Conservation (phyloP, 2,888 invertebrate species). For the Apodemia hepburni region DNA sequence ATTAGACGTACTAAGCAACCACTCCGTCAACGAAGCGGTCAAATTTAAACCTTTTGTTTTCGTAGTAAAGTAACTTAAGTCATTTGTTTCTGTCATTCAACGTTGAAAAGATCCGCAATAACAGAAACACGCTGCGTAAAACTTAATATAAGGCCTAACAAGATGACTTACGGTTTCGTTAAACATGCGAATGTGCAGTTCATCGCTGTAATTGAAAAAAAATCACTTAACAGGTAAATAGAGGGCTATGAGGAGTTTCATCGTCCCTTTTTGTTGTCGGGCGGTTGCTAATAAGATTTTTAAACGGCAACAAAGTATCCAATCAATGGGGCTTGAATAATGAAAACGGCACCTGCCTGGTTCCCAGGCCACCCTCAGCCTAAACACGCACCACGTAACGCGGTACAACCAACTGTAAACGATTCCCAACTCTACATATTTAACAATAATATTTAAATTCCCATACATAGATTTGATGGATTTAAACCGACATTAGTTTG, state of each 20-base stretch:
- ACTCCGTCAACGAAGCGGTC: not conserved
- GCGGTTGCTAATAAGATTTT: conserved; percentile 78
- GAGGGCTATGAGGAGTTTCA: conserved; percentile 51
- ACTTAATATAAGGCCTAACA: conserved; percentile 68
- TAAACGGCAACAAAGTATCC: conserved; percentile 79
- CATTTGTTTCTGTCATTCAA: conserved; percentile 16
- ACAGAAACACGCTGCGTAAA: conserved; percentile 39
- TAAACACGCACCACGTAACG: conserved; percentile 65
- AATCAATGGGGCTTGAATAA: conserved; percentile 79
- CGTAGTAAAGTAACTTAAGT: not conserved
- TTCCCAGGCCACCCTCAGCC: conserved; percentile 67
- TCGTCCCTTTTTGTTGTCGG: conserved; percentile 63
- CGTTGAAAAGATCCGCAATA: conserved; percentile 36
- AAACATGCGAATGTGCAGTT: conserved; percentile 59
- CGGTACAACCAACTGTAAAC: conserved; percentile 36
- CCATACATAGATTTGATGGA: conserved; percentile 31
- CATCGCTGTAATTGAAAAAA: conserved; percentile 77
- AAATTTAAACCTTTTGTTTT: not conserved
- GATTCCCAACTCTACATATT: conserved; percentile 44
- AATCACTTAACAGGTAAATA: conserved; percentile 77
- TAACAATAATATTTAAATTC: conserved; percentile 42
- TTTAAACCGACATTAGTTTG: conserved; percentile 47
- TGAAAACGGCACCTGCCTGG: conserved; percentile 74
- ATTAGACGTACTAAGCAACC: too few species aligned
- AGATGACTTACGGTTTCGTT: conserved; percentile 73